Percentiles rank a stretch among this genome's conserved stretches.
Conservation (phyloP, 1,140 invertebrate species). For the Ceratosolen solmsi region DNA sequence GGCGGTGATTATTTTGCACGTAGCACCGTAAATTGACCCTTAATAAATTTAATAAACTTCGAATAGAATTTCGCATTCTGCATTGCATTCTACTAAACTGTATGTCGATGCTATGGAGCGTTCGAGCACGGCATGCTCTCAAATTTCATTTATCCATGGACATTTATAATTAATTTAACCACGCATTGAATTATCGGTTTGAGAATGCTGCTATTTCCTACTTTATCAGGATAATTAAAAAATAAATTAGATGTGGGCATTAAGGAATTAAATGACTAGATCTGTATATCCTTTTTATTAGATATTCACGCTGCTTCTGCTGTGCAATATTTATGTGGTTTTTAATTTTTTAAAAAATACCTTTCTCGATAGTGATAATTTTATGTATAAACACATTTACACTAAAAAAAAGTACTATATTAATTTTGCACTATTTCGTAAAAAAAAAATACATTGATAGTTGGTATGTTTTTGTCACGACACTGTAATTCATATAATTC, state of each 20-base stretch:
- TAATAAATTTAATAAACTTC: conserved; percentile 35
- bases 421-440: too few species aligned
- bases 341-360: too few species aligned
- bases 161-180: conserved; percentile 43
- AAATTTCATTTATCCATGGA: conserved; percentile 41
- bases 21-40: not conserved
- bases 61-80: not conserved
- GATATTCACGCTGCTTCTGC: too few species aligned
- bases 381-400: too few species aligned
- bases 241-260: conserved; percentile 7
- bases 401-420: too few species aligned
- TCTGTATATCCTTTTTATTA: too few species aligned
- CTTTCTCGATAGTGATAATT: too few species aligned
- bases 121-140: not conserved
- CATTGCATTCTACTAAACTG: not conserved
- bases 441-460: too few species aligned
- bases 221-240: conserved; percentile 32
- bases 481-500: too few species aligned
- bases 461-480: too few species aligned
- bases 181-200: conserved; percentile 31
- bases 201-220: not conserved
- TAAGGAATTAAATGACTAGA: not conserved
- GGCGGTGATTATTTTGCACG: not conserved
- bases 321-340: too few species aligned
- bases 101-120: not conserved